A percentile compares a stretch with the other conserved stretches of the same genome.
phyloP scores from a whole-genome alignment of 2,113 vertebrate species.

The Nematolebias whitei region DNA sequence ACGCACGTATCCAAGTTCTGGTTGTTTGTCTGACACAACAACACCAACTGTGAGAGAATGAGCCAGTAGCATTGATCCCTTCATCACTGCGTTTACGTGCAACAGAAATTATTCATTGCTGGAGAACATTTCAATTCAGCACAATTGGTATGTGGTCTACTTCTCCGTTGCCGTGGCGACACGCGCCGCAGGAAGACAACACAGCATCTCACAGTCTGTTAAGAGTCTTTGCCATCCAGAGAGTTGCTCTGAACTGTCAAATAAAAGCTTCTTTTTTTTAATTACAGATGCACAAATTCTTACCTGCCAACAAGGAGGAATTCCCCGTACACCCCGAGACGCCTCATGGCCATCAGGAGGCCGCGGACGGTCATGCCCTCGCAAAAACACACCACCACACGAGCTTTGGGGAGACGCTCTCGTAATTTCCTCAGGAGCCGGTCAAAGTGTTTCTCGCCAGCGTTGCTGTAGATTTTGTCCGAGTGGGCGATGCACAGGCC shows the following conservation, averaged over 20 bases:
- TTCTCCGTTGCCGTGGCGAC: conserved; percentile 76
- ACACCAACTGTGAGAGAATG: not conserved
- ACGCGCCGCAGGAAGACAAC: conserved; percentile 49
- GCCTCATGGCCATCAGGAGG: conserved; percentile 94
- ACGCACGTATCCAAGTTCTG: not conserved
- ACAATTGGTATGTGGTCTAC: conserved; percentile 62
- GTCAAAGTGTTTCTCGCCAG: conserved; percentile 95
- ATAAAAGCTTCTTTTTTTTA: too few species aligned
- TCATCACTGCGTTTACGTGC: conserved; percentile 46
- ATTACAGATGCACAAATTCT: too few species aligned
- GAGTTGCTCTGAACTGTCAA: conserved; percentile 13
- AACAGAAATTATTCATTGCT: conserved; percentile 69
- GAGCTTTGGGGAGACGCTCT: conserved; percentile 92
- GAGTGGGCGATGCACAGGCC: conserved; percentile 97
- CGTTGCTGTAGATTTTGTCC: conserved; percentile 99
- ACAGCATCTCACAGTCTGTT: conserved; percentile 19
- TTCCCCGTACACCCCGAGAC: conserved; percentile 90
- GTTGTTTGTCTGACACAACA: not conserved
- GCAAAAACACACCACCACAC: conserved; percentile 97
- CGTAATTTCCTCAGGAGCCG: conserved; percentile 92
- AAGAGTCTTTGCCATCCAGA: conserved; percentile 17
- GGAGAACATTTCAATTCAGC: conserved; percentile 65
- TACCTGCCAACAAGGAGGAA: conserved; percentile 97
- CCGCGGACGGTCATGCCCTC: conserved; percentile 97
- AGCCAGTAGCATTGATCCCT: conserved; percentile 20